Conservation (phyloP, 1,140 invertebrate species). For the Harpegnathos saltator region DNA sequence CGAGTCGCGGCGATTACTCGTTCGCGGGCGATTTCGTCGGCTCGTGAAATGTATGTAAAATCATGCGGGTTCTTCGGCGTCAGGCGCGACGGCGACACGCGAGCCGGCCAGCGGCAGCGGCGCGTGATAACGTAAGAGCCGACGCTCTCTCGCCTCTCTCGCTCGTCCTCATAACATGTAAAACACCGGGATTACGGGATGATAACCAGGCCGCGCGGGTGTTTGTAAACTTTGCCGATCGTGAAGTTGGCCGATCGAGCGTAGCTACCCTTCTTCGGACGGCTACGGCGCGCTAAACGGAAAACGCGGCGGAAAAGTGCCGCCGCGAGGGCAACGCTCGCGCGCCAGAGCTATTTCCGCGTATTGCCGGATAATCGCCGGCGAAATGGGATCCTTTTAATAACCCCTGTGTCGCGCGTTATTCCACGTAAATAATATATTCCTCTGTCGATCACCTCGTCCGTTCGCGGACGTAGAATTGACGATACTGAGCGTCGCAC, state of each 20-base stretch:
- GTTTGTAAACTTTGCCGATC: constrained; percentile 71
- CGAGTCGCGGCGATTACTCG: constrained; percentile 18
- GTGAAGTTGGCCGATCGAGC: constrained; percentile 46
- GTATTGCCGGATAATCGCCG: no score
- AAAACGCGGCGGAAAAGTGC: constrained; percentile 40
- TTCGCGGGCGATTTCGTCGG: constrained; percentile 51
- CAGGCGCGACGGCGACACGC: constrained; percentile 34
- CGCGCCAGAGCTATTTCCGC: no score
- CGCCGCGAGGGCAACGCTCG: neutral
- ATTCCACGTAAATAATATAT: no score
- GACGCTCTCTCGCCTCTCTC: constrained; percentile 76
- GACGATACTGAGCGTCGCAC: no score
- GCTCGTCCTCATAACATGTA: constrained; percentile 83
- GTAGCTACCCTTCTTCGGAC: constrained; percentile 32
- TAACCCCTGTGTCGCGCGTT: no score
- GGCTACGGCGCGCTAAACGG: constrained; percentile 27
- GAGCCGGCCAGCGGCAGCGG: constrained; percentile 17
- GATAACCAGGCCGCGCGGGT: constrained; percentile 74
- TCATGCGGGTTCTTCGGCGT: constrained; percentile 62
- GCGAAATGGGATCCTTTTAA: no score
- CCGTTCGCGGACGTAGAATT: no score
- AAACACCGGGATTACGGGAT: constrained; percentile 83
- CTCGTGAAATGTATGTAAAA: constrained; percentile 80
- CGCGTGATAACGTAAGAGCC: constrained; percentile 80
- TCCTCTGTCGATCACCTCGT: no score